Conservation (phyloP, 2,888 invertebrate genomes). For the Polyommatus icarus region DNA sequence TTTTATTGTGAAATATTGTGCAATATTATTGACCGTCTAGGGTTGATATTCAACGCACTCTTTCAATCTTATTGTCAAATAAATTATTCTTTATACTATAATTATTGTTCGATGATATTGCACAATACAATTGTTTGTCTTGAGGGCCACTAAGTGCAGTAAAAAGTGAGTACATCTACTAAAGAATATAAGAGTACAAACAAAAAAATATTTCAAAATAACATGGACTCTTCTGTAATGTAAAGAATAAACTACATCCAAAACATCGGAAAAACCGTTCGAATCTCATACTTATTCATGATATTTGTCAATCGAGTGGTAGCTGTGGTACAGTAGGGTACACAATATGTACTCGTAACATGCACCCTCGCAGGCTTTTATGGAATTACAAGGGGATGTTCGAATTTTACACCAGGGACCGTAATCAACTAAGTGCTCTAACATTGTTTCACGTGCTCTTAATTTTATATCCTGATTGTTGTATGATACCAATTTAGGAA, state of each 20-base stretch:
- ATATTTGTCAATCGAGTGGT: slow-evolving; percentile 5
- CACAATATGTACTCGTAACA: slow-evolving; percentile 8
- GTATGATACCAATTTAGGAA: background rate
- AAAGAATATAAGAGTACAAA: too few species aligned
- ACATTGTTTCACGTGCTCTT: background rate
- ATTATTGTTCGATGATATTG: too few species aligned
- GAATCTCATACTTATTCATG: slow-evolving; percentile 18
- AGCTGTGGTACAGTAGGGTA: background rate
- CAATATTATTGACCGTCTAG: too few species aligned
- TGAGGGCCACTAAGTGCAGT: too few species aligned
- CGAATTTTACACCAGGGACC: background rate
- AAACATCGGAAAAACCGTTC: background rate
- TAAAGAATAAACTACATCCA: background rate
- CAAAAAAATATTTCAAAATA: too few species aligned
- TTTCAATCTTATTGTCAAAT: too few species aligned
- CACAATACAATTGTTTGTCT: too few species aligned
- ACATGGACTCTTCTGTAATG: too few species aligned
- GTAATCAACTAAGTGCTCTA: slow-evolving; percentile 10
- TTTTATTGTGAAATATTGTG: too few species aligned
- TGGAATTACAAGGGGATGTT: slow-evolving; percentile 27
- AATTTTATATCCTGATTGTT: background rate
- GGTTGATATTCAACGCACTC: too few species aligned
- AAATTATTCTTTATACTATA: too few species aligned
- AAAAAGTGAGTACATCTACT: too few species aligned
- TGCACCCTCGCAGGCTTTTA: slow-evolving; percentile 31